Evolutionary conservation across 2,888 invertebrate genomes (phyloP), one percentile per base, ranked within the genome.

Genomic region (Serrognathus titanus): DNA sequence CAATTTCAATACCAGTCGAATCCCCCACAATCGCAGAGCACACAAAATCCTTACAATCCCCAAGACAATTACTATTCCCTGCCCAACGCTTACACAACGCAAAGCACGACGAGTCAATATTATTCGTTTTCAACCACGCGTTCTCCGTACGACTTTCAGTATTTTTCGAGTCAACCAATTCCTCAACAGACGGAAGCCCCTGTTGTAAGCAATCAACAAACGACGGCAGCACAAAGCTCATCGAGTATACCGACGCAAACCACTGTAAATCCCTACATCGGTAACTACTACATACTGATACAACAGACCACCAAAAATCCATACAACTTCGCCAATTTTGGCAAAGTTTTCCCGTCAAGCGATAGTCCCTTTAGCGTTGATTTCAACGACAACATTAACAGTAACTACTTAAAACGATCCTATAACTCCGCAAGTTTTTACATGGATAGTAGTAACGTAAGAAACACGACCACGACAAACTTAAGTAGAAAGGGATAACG

Each of bases 291-390:
- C 73, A 55, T 74, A 73, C 63, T 75, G 69, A 71, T 77, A 68
- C 75, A 71, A 69, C 71, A 68, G 50, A 84, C 86, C 1, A 85
- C 85, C 6, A 83, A 82, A 73, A 83, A 76, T 67, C 80, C 79
- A 2, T 80, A 80, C 66, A 74, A 80, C 69, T 80, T 80, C 69
- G 76, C 75, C 56, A 75, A 78, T 66, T 78, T 79, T 66, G 75
- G 71, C 59, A 74, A 69, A 60, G 68, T 62, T 49, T 67, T 66
- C 52, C 62, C 61, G 52, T 60, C 69, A 41, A 69, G 70, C 9
- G 69, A 62, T 41, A 69, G 65, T 59, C 71, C 71, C 8, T 43
- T 16, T 20, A 11, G 24, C 24, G 55, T 53, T 50, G 65, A 71
- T 55, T 65, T 71, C 57, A 66, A 70, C 55, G 70, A 71, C 57